Evolutionary conservation across 2,113 vertebrate genomes (phyloP).

Genomic region (Epinephelus moara): DNA sequence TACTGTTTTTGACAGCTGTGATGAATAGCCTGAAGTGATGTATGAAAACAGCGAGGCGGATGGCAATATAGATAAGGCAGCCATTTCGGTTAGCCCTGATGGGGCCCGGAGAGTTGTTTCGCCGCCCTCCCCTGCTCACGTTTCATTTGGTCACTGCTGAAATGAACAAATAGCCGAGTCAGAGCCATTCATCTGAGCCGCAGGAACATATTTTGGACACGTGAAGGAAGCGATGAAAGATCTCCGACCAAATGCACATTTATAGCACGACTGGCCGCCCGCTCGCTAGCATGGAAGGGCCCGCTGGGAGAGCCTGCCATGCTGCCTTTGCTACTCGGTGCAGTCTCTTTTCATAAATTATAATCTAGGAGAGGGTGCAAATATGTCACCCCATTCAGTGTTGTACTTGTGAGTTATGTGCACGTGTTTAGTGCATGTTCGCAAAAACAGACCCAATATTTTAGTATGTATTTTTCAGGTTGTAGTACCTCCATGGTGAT

Average conservation of each 20-base stretch:
- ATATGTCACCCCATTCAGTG: not conserved
- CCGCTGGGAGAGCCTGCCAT: not conserved
- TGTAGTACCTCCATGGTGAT: constrained; percentile 97
- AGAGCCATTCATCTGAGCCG: constrained; percentile 68
- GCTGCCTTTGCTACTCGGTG: not conserved
- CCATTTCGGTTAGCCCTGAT: constrained; percentile 78
- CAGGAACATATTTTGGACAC: constrained; percentile 53
- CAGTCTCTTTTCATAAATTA: constrained; percentile 3
- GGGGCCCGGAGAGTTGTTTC: constrained; percentile 67
- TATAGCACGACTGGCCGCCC: constrained; percentile 22
- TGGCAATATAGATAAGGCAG: constrained; percentile 87
- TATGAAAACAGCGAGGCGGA: constrained; percentile 86
- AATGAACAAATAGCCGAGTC: constrained; percentile 78
- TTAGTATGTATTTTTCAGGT: constrained; percentile 31
- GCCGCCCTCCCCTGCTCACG: constrained; percentile 69
- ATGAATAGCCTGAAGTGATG: constrained; percentile 87
- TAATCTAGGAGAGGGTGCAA: constrained; percentile 13
- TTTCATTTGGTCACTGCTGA: constrained; percentile 79
- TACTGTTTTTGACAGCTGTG: constrained; percentile 84
- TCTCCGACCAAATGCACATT: constrained; percentile 57
- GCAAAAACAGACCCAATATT: constrained; percentile 3
- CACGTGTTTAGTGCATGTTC: not conserved
- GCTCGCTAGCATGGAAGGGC: constrained; percentile 18
- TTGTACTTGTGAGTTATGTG: not conserved
- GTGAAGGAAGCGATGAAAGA: constrained; percentile 61